Percentiles rank a stretch among this genome's conserved stretches.
These are phyloP conservation scores for Myopa testacea DNA, from an alignment of 2,888 invertebrate genomes.

Conservation along the genomic window DNA sequence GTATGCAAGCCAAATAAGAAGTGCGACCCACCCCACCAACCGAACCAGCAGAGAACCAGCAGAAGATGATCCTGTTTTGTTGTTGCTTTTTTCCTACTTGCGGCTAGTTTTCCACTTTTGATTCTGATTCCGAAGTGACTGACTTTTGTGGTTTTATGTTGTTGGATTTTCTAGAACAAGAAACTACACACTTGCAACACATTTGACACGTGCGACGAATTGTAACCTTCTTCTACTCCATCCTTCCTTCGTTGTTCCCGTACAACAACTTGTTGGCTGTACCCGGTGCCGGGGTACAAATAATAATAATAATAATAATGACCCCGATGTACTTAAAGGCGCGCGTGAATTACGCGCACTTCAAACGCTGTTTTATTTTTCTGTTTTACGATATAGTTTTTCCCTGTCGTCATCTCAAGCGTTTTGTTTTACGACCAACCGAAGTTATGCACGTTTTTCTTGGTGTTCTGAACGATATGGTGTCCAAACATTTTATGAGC, in stretches of 20 bases:
- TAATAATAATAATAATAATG: conserved; percentile 19
- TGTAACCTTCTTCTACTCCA: conserved; percentile 7
- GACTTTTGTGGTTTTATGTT: not conserved
- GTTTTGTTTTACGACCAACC: not conserved
- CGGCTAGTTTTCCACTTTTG: not conserved
- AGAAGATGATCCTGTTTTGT: not conserved
- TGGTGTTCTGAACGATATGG: not conserved
- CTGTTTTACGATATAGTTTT: conserved; percentile 7
- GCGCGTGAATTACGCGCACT: conserved; percentile 29
- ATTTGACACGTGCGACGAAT: conserved; percentile 25
- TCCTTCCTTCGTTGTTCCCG: not conserved
- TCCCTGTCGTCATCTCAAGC: not conserved
- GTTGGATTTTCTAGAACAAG: not conserved
- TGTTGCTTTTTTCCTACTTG: not conserved
- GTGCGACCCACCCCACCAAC: not conserved
- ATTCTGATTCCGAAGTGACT: not conserved
- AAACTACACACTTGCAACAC: not conserved
- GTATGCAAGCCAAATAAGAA: conserved; percentile 23
- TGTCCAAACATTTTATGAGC: not conserved
- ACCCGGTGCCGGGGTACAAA: conserved; percentile 15
- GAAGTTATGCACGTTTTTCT: not conserved
- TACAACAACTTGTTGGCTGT: conserved; percentile 7
- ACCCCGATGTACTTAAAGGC: conserved; percentile 10
- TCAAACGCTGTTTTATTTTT: not conserved
- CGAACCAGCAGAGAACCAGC: not conserved